Base-by-base conservation (phyloP, 2,888 invertebrate species). In the Steinernema carpocapsae region DNA sequence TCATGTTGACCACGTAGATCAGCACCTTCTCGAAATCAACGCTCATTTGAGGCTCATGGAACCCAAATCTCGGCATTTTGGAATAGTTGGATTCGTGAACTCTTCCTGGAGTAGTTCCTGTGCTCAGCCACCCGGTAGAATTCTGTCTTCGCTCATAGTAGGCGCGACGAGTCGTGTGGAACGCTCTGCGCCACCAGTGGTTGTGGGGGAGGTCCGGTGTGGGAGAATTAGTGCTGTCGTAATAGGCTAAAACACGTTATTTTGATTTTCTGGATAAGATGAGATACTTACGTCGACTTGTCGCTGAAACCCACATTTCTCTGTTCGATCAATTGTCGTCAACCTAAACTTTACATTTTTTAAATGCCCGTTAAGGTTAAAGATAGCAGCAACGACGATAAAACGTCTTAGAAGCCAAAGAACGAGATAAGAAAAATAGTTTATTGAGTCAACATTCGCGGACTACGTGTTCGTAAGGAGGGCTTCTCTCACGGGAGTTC, bases 1-100 rank as follows among this genome's bases (percentile, higher is more conserved):
- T 37, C 64, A 64, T 64, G 64, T 64, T 64, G 64, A 64, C 64
- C 3, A 64, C 17, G 29, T 64, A 64, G 64, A 64, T 64, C 32
- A 64, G 32, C 64, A 64, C 64, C 64, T 64, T 64, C 64, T 64
- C 64, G 32, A 64, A n/a, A 29, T 64, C 64, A 3, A 64, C 64
- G 64, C 29, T 26, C 14, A 32, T 26, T 7, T 4, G 22, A 6
- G 56, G 14, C 48, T 48, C 48, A 3, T 3, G 3, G 6, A 19
- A 2, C 24, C 22, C 56, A 22, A 24, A 19, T 48, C 48, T 48
- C 17, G 48, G 48, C n/a, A 37, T 37, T 37, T 10, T 10, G 37
- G 37, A 37, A 10, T 6, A 37, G 37, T 37, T 37, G 37, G 37
- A 37, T 10, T 37, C 37, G 37, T 37, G 48, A 17, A 48, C 2